Base-by-base conservation (phyloP, 2,797 vertebrate species). In the Geotrypetes seraphini region DNA sequence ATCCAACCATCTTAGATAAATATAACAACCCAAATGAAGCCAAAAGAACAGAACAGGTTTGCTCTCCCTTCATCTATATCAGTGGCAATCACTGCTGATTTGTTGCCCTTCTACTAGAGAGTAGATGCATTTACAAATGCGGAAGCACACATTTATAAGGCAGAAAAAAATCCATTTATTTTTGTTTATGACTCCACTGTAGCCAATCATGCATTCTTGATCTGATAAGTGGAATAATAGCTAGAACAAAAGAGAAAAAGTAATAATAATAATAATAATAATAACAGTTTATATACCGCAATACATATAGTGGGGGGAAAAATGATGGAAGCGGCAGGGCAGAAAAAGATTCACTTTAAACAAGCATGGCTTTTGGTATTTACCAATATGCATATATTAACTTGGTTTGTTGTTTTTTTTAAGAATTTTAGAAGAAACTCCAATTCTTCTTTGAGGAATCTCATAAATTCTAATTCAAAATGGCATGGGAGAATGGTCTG, bases 1-100 rank as follows among this genome's bases (percentile, higher is more conserved):
- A 53, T 36, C 19, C 12, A 39, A 9, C 6, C 38, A 32, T 49
- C 49, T 36, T 19, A 12, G 46, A 25, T 36, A 62, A 50, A 47
- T 19, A 39, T 51, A 53, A 10, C n/a, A 11, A 9, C 6, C 11
- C 18, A 36, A 33, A 23, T 47, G 7, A 13, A 43, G 12, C 21
- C 25, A 32, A 4, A 36, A 17, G 11, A 41, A 30, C 3, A 31
- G 47, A 34, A 11, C 38, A 49, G 22, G 36, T 22, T 10, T 10
- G 7, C 0, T 17, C 53, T 39, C 45, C 3, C 33, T 19, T 36
- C 11, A 7, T 39, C 38, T 22, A 4, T 7, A 23, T 39, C 57
- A 23, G 19, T 45, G 70, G 49, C 33, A 52, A 13, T 36, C 20
- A 43, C 2, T 0, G 0, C 28, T 22, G 28, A n/a, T n/a, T 3